A percentile compares a stretch with the other conserved stretches of the same genome.
These are phyloP conservation scores for Zhuqinia jingwanae DNA, from an alignment of 2,888 invertebrate genomes.

Conservation along the genomic window DNA sequence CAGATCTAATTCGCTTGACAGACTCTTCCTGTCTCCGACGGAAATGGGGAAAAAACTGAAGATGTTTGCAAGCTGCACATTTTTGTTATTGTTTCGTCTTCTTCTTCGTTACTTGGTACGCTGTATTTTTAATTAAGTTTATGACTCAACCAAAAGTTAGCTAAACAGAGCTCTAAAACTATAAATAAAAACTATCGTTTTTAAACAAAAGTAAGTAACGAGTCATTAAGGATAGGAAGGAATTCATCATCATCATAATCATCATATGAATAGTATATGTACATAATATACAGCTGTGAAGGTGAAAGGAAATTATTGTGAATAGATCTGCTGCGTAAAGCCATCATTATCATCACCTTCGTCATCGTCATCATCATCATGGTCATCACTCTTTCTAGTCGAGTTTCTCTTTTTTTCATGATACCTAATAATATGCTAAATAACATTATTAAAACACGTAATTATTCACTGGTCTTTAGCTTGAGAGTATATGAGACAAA, in stretches of 20 bases:
- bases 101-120: background rate
- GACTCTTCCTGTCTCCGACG: background rate
- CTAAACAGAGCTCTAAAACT: too few species aligned
- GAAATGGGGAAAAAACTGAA: background rate
- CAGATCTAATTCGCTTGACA: too few species aligned
- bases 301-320: conserved; percentile 48
- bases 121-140: background rate
- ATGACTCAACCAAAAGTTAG: background rate
- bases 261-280: background rate
- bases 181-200: too few species aligned
- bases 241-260: conserved; percentile 14
- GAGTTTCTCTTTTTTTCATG: conserved; percentile 31
- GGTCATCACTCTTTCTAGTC: background rate
- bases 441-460: background rate
- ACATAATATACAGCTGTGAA: background rate
- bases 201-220: background rate
- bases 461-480: background rate
- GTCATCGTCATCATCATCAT: conserved; percentile 1
- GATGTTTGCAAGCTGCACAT: background rate
- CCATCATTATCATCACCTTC: background rate
- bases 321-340: background rate
- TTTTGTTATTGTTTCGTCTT: background rate
- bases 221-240: conserved; percentile 19
- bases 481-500: background rate
- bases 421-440: background rate